Conservation (phyloP, 2,888 invertebrate species). For the Polymixis lichenea region DNA sequence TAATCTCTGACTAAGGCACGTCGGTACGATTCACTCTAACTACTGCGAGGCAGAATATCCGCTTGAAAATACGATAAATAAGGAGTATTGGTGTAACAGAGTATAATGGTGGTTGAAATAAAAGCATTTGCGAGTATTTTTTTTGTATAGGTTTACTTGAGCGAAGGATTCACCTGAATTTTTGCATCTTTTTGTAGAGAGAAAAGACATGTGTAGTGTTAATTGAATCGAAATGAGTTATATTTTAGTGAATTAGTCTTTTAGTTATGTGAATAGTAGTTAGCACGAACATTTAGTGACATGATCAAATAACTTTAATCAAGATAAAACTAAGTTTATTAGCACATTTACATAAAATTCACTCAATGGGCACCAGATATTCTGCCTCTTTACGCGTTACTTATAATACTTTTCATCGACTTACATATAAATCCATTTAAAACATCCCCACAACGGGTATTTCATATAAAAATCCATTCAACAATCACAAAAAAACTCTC, state of each 20-base stretch:
- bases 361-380: constrained; percentile 20
- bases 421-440: constrained; percentile 61
- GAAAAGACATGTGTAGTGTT: neutral
- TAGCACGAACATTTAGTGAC: constrained; percentile 20
- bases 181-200: neutral
- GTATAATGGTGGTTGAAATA: constrained; percentile 20
- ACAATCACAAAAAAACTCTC: constrained; percentile 66
- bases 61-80: neutral
- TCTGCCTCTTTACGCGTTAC: constrained; percentile 61
- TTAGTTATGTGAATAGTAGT: constrained; percentile 14
- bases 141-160: constrained; percentile 22
- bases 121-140: constrained; percentile 43
- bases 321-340: neutral
- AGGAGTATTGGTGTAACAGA: constrained; percentile 18
- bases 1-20: constrained; percentile 87
- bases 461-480: constrained; percentile 70
- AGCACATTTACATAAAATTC: constrained; percentile 6
- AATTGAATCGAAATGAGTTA: neutral
- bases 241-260: constrained; percentile 1
- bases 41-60: constrained; percentile 45
- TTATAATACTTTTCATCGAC: constrained; percentile 70
- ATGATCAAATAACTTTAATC: neutral
- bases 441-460: constrained; percentile 59
- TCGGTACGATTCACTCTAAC: constrained; percentile 72
- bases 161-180: neutral